These are phyloP conservation scores for Cylas formicarius DNA, from an alignment of 1,140 invertebrate genomes.

Conservation along the genomic window DNA sequence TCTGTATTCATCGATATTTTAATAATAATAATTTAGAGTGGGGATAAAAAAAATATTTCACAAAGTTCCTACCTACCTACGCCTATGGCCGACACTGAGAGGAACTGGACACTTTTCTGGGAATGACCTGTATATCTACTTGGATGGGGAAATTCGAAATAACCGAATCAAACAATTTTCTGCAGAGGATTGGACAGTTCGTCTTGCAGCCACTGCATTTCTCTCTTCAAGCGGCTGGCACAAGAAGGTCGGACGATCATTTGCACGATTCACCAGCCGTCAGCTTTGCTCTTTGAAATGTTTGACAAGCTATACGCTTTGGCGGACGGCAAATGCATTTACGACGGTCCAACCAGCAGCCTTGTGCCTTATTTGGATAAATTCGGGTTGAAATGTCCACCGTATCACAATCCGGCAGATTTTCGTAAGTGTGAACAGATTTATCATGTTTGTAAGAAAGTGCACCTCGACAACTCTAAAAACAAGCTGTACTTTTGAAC, in stretches of 20 bases:
- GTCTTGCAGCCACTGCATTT: conserved; percentile 82
- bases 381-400: conserved; percentile 75
- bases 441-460: too few species aligned
- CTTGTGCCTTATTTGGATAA: conserved; percentile 76
- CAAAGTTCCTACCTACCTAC: not conserved
- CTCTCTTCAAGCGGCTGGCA: conserved; percentile 72
- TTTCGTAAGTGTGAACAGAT: conserved; percentile 66
- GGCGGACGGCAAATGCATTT: conserved; percentile 80
- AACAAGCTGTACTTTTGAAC: too few species aligned
- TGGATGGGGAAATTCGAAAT: too few species aligned
- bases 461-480: too few species aligned
- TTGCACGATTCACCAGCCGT: conserved; percentile 95
- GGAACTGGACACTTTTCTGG: conserved; percentile 1
- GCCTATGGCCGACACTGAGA: not conserved
- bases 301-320: conserved; percentile 93
- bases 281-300: conserved; percentile 90
- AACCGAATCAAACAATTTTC: conserved; percentile 30
- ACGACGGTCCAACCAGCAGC: conserved; percentile 66
- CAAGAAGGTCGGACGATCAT: conserved; percentile 84
- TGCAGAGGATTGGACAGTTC: conserved; percentile 85
- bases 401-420: conserved; percentile 94
- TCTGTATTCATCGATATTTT: too few species aligned
- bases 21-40: too few species aligned
- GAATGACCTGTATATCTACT: too few species aligned
- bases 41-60: too few species aligned